Evolutionary conservation across 2,888 invertebrate species (phyloP).

Genomic region (Ctena decussata): DNA sequence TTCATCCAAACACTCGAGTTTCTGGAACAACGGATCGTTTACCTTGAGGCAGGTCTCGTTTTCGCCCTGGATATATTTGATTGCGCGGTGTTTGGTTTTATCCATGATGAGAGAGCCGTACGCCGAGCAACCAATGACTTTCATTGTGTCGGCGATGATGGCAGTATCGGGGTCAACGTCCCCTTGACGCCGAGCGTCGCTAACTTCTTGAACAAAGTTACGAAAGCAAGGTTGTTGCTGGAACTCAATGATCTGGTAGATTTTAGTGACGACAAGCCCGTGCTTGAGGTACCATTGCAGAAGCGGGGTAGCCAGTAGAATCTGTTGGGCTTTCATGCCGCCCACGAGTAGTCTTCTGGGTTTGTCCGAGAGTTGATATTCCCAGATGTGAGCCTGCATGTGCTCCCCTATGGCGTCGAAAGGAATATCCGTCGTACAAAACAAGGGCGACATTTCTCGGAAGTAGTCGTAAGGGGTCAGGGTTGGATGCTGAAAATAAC

Average conservation of each 20-base stretch:
- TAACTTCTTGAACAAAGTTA: not conserved
- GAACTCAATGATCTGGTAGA: slow-evolving; percentile 45
- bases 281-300: slow-evolving; percentile 51
- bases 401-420: slow-evolving; percentile 46
- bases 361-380: slow-evolving; percentile 20
- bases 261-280: slow-evolving; percentile 50
- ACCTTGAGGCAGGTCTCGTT: slow-evolving; percentile 25
- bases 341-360: slow-evolving; percentile 32
- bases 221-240: slow-evolving; percentile 25
- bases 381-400: slow-evolving; percentile 29
- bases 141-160: slow-evolving; percentile 47
- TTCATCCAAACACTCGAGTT: no score
- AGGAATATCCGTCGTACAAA: slow-evolving; percentile 38
- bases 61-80: slow-evolving; percentile 53
- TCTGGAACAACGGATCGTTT: no score
- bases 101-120: slow-evolving; percentile 55
- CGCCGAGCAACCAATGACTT: slow-evolving; percentile 54
- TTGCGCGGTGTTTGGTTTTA: slow-evolving; percentile 41
- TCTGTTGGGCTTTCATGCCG: slow-evolving; percentile 44
- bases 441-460: slow-evolving; percentile 38
- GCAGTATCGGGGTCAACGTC: slow-evolving; percentile 24
- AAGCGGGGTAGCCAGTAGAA: slow-evolving; percentile 53
- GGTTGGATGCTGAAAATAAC: not conserved
- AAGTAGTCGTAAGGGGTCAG: slow-evolving; percentile 36
- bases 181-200: slow-evolving; percentile 29